These are phyloP conservation scores for Aethes cnicana DNA, from an alignment of 2,888 invertebrate genomes.

Conservation along the genomic window DNA sequence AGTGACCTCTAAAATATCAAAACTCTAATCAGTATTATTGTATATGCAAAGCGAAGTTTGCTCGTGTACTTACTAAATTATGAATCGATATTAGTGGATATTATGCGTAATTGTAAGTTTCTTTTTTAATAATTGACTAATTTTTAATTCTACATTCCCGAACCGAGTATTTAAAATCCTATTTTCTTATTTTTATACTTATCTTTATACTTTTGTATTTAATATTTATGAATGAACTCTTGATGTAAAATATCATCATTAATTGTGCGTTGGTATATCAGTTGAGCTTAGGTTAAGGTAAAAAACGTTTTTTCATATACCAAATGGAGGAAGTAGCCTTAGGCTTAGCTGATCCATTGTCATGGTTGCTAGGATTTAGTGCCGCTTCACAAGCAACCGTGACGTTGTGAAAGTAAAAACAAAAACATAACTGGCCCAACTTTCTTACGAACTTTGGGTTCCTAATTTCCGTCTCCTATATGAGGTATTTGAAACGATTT, in stretches of 20 bases:
- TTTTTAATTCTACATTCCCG: slow-evolving; percentile 30
- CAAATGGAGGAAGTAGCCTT: too few species aligned
- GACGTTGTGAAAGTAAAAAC: background rate
- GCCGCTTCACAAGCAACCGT: background rate
- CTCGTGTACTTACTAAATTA: slow-evolving; percentile 34
- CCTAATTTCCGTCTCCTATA: too few species aligned
- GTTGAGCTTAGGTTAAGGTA: too few species aligned
- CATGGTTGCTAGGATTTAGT: background rate
- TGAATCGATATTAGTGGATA: slow-evolving; percentile 28
- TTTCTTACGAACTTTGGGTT: too few species aligned
- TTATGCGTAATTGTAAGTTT: slow-evolving; percentile 24
- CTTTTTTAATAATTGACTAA: slow-evolving; percentile 12
- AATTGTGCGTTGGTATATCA: too few species aligned
- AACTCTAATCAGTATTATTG: slow-evolving; percentile 47
- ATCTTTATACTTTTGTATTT: slow-evolving; percentile 22
- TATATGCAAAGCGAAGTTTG: slow-evolving; percentile 25
- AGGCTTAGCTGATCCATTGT: too few species aligned
- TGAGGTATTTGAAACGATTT: too few species aligned
- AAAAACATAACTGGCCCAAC: background rate
- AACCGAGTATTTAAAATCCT: slow-evolving; percentile 18
- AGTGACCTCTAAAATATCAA: slow-evolving; percentile 18
- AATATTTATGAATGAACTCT: slow-evolving; percentile 23
- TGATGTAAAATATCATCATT: background rate
- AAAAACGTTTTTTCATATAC: too few species aligned
- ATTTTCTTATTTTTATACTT: slow-evolving; percentile 26